Conservation (phyloP, 2,113 vertebrate genomes). For the Dicrurus megarhynchus region DNA sequence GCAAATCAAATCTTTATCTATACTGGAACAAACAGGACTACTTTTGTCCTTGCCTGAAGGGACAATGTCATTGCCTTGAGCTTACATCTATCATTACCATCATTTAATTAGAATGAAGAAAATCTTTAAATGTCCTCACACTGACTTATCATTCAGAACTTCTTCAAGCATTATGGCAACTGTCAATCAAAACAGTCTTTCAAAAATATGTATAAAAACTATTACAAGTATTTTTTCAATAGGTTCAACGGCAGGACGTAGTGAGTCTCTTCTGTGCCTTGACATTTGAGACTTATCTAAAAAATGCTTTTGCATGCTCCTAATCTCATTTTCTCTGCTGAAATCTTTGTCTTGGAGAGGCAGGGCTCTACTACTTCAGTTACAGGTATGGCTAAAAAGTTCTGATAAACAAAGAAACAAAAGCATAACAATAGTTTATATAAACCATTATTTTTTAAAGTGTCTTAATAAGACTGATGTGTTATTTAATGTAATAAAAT, state of each 20-base stretch:
- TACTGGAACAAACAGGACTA: conserved; percentile 62
- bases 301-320: neutral
- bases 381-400: neutral
- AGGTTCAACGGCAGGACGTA: neutral
- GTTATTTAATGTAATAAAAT: neutral
- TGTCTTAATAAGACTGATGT: neutral
- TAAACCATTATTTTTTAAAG: neutral
- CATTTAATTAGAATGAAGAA: conserved; percentile 62
- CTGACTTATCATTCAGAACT: conserved; percentile 52
- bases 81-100: conserved; percentile 62
- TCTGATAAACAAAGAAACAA: neutral
- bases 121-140: conserved; percentile 25
- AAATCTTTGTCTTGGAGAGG: neutral
- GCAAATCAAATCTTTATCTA: conserved; percentile 54
- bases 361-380: neutral
- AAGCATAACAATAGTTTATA: neutral
- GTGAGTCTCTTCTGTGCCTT: neutral
- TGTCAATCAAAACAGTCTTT: conserved; percentile 25
- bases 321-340: neutral
- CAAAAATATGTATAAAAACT: neutral
- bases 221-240: neutral
- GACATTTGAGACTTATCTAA: conserved; percentile 41
- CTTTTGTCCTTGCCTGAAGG: conserved; percentile 70
- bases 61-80: conserved; percentile 53
- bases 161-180: conserved; percentile 7